phyloP scores from a whole-genome alignment of 2,797 vertebrate genomes.

The Valencia hispanica region DNA sequence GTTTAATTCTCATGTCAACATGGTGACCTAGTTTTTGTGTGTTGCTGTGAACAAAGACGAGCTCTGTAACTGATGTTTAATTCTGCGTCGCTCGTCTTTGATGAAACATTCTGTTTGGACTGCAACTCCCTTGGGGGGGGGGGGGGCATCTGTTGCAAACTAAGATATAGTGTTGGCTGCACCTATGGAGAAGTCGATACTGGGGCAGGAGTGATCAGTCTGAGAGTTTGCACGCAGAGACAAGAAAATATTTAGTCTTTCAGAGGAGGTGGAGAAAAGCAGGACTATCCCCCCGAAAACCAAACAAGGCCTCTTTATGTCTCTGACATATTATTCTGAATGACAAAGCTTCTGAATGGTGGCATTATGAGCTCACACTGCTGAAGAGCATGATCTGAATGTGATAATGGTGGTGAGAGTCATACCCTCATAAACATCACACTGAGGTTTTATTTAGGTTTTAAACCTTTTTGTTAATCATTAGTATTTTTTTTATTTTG shows the following conservation, averaged over 20 bases:
- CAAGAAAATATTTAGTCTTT: constrained; percentile 36
- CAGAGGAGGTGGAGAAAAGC: constrained; percentile 23
- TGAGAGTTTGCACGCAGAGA: constrained; percentile 9
- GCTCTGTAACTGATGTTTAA: constrained; percentile 70
- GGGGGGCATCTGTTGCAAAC: constrained; percentile 64
- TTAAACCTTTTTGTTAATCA: neutral
- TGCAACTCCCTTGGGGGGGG: constrained; percentile 34
- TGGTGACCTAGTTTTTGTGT: constrained; percentile 64
- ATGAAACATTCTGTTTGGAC: constrained; percentile 78
- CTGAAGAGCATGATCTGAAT: constrained; percentile 49
- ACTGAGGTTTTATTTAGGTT: constrained; percentile 23
- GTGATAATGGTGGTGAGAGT: constrained; percentile 18
- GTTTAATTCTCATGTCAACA: constrained; percentile 47
- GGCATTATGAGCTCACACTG: constrained; percentile 70
- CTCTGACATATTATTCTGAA: constrained; percentile 53
- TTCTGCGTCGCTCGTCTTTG: constrained; percentile 74
- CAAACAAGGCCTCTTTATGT: constrained; percentile 57
- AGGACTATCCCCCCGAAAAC: constrained; percentile 12
- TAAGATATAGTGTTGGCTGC: constrained; percentile 34
- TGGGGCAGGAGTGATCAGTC: constrained; percentile 56
- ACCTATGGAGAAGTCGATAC: constrained; percentile 57
- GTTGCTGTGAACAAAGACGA: constrained; percentile 57
- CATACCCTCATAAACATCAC: constrained; percentile 29
- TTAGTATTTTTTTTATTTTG: neutral
- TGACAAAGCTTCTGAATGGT: constrained; percentile 59